phyloP scores from a whole-genome alignment of 2,113 vertebrate genomes.

The Tachysurus vachellii region DNA sequence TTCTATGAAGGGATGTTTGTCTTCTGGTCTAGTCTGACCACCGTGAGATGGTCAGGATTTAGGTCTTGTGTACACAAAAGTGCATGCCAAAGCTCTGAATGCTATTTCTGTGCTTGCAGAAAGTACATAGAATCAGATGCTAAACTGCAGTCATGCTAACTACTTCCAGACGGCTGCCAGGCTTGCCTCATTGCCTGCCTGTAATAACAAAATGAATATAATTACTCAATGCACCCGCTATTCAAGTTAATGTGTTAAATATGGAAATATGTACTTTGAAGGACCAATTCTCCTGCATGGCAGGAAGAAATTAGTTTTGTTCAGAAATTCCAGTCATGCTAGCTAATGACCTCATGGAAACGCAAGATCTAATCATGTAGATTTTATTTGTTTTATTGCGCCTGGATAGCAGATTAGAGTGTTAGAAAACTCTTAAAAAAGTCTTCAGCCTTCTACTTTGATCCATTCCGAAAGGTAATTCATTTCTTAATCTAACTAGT shows the following conservation, averaged over 20 bases:
- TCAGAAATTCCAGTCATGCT: conserved; percentile 41
- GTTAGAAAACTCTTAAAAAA: not conserved
- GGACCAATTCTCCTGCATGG: not conserved
- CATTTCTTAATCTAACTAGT: not conserved
- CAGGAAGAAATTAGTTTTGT: conserved; percentile 31
- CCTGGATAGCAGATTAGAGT: not conserved
- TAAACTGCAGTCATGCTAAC: conserved; percentile 29
- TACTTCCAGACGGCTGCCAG: conserved; percentile 40
- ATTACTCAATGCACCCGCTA: not conserved
- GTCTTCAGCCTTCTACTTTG: not conserved
- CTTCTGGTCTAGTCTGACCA: conserved; percentile 50
- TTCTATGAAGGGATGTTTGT: conserved; percentile 38
- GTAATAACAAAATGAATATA: conserved; percentile 20
- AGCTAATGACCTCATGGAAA: conserved; percentile 50
- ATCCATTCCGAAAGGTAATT: not conserved
- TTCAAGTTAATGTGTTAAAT: conserved; percentile 21
- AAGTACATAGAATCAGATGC: conserved; percentile 11
- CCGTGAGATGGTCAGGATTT: conserved; percentile 44
- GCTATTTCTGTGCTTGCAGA: conserved; percentile 6
- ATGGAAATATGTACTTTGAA: conserved; percentile 38
- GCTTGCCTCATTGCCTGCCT: conserved; percentile 36
- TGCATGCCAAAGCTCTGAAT: conserved; percentile 53
- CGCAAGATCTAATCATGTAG: not conserved
- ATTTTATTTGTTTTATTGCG: not conserved
- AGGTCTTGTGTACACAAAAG: conserved; percentile 40